Conservation (phyloP, 2,113 vertebrate genomes). For the Lagopus muta region DNA sequence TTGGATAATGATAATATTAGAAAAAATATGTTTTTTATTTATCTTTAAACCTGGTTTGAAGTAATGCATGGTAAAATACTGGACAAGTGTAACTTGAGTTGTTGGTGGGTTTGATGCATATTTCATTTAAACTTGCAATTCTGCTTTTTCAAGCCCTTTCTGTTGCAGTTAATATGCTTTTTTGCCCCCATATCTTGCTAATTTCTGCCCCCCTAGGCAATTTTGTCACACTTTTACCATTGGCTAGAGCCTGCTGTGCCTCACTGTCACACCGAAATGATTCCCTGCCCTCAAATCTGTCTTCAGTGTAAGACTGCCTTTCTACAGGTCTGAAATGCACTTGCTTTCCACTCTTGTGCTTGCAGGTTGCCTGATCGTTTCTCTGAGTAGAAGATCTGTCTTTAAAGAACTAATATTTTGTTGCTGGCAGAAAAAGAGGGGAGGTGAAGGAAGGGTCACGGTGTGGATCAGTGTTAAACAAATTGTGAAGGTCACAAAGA, state of each 20-base stretch:
- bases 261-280: not conserved
- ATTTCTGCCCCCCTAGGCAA: not conserved
- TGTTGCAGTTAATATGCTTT: not conserved
- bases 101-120: not conserved
- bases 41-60: not conserved
- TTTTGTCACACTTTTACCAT: not conserved
- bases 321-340: not conserved
- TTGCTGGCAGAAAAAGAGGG: slow-evolving; percentile 20
- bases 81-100: not conserved
- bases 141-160: not conserved
- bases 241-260: not conserved
- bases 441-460: slow-evolving; percentile 36
- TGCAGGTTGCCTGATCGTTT: not conserved
- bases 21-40: not conserved
- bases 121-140: not conserved
- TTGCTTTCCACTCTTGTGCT: not conserved
- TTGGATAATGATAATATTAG: not conserved
- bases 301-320: not conserved
- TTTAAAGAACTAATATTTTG: slow-evolving; percentile 62
- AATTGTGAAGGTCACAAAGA: slow-evolving; percentile 59
- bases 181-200: not conserved
- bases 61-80: not conserved
- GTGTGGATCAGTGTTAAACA: slow-evolving; percentile 51
- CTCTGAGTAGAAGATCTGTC: slow-evolving; percentile 51
- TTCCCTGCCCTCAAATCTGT: not conserved